phyloP scores from a whole-genome alignment of 2,113 vertebrate genomes.

The Riparia riparia region DNA sequence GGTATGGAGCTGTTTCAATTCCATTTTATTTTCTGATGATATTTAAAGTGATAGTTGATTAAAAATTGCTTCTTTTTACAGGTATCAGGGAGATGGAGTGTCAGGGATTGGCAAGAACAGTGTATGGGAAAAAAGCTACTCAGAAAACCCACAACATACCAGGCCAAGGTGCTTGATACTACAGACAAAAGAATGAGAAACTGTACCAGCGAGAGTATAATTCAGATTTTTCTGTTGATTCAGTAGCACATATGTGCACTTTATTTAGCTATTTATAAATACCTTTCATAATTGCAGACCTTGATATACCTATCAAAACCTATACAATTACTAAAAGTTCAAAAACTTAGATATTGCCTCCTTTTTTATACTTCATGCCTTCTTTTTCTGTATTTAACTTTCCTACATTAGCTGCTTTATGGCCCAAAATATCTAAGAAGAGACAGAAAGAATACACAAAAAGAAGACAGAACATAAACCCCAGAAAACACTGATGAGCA shows the following conservation, averaged over 20 bases:
- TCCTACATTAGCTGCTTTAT: not conserved
- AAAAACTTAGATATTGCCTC: not conserved
- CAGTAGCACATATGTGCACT: not conserved
- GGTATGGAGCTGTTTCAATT: not conserved
- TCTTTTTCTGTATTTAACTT: not conserved
- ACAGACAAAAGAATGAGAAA: not conserved
- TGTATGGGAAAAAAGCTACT: not conserved
- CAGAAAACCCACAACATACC: not conserved
- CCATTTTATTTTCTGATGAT: not conserved
- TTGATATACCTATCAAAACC: not conserved
- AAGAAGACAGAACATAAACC: not conserved
- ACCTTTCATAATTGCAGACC: not conserved
- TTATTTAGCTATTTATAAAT: not conserved
- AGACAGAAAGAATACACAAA: not conserved
- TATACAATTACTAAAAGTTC: not conserved
- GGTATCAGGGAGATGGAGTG: not conserved
- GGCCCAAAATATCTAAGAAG: not conserved
- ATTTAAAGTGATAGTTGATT: constrained; percentile 19
- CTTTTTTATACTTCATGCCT: not conserved
- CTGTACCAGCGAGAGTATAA: not conserved
- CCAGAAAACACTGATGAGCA: not conserved
- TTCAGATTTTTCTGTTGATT: not conserved
- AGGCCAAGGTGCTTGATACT: not conserved
- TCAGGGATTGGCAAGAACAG: not conserved
- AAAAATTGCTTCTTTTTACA: constrained; percentile 9